These are phyloP conservation scores for Tonatia bakeri DNA, from an alignment of 2,113 vertebrate genomes.

Conservation along the genomic window DNA sequence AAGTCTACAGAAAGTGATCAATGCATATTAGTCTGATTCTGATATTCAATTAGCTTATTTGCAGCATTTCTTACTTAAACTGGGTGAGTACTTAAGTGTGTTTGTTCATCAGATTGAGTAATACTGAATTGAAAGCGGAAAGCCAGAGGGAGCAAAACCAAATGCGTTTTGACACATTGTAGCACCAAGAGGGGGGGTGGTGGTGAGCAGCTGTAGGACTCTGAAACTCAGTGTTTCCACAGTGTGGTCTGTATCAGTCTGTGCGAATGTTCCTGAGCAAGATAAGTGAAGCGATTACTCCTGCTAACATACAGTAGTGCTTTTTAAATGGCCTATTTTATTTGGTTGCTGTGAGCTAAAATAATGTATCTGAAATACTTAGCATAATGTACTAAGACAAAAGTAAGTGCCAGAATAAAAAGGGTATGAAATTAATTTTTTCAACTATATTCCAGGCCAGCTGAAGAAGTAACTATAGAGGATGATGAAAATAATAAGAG, in stretches of 20 bases:
- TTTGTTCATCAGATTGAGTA: not conserved
- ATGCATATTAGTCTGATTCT: not conserved
- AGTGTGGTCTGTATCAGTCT: too few species aligned
- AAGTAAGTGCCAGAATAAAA: not conserved
- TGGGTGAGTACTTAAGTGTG: not conserved
- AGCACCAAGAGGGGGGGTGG: too few species aligned
- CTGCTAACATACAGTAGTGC: not conserved
- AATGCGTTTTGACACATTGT: not conserved
- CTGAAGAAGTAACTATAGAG: not conserved
- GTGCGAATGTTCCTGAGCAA: not conserved
- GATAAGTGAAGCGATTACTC: not conserved
- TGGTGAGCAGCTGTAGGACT: too few species aligned
- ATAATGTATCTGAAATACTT: not conserved
- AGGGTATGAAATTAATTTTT: not conserved
- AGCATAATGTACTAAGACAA: not conserved
- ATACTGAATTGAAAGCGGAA: not conserved
- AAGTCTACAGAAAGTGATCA: not conserved
- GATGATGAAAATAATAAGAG: not conserved
- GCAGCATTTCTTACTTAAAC: not conserved
- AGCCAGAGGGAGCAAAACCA: not conserved
- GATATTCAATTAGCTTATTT: not conserved
- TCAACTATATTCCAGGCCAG: not conserved
- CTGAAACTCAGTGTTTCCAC: not conserved
- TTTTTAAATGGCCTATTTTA: not conserved
- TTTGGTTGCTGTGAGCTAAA: not conserved